phyloP scores from a whole-genome alignment of 2,797 vertebrate genomes.

The Phoebastria nigripes region DNA sequence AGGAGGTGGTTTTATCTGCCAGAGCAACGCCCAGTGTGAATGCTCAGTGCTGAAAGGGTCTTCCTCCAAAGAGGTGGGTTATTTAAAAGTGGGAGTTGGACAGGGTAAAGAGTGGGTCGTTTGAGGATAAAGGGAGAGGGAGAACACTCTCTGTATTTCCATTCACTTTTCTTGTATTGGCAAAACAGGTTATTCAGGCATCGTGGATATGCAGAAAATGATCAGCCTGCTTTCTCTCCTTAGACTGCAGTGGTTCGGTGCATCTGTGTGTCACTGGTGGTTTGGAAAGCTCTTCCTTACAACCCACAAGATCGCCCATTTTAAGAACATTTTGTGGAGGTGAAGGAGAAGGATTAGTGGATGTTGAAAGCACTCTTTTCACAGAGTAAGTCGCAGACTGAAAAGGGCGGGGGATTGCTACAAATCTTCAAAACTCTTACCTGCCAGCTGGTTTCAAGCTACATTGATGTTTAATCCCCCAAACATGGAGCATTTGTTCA shows the following conservation, averaged over 20 bases:
- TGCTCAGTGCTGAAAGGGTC: not conserved
- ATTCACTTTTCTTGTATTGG: constrained; percentile 2
- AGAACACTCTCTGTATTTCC: not conserved
- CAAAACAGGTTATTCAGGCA: constrained; percentile 50
- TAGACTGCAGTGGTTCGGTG: not conserved
- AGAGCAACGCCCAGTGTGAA: not conserved
- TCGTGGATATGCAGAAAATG: not conserved
- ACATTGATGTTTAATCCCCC: constrained; percentile 5
- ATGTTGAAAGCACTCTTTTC: constrained; percentile 23
- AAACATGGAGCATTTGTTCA: constrained; percentile 5
- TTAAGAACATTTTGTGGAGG: constrained; percentile 28
- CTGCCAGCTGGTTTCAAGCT: not conserved
- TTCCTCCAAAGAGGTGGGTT: not conserved
- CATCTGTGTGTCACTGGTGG: not conserved
- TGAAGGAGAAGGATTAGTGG: constrained; percentile 24
- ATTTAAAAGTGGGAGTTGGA: not conserved
- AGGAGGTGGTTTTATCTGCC: not conserved
- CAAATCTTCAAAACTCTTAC: constrained; percentile 9
- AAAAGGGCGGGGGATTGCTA: not conserved
- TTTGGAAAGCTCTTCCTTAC: constrained; percentile 4
- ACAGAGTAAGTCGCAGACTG: not conserved
- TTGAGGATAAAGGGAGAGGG: constrained; percentile 2
- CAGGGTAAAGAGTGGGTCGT: not conserved
- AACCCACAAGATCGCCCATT: not conserved
- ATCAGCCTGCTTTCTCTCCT: not conserved